Evolutionary conservation across 2,888 invertebrate genomes (phyloP).

Genomic region (Caenorhabditis sp.): DNA sequence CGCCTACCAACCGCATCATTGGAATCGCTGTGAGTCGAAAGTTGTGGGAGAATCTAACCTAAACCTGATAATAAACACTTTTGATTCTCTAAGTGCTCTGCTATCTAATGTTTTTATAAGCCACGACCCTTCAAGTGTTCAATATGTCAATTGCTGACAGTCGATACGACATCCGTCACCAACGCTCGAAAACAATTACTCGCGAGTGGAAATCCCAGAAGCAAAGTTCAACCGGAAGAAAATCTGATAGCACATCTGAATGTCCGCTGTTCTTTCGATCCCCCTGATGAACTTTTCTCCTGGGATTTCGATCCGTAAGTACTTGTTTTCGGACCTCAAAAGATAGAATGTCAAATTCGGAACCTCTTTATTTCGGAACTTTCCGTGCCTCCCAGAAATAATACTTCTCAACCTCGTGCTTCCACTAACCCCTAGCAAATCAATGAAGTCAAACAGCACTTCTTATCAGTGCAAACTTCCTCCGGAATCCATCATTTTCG

Average conservation of each 20-base stretch:
- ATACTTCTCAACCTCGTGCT: slow-evolving; percentile 19
- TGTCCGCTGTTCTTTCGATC: not conserved
- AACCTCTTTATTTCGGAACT: not conserved
- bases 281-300: not conserved
- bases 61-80: too few species aligned
- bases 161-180: not conserved
- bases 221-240: too few species aligned
- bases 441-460: not conserved
- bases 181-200: too few species aligned
- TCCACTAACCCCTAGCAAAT: not conserved
- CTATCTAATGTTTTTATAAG: not conserved
- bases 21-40: too few species aligned
- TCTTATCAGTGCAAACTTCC: slow-evolving; percentile 21
- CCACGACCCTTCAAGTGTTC: not conserved
- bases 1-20: too few species aligned
- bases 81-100: too few species aligned
- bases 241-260: too few species aligned
- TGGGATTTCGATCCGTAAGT: not conserved
- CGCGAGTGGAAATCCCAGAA: too few species aligned
- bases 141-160: not conserved
- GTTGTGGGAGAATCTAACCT: too few species aligned
- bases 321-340: not conserved
- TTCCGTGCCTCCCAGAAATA: not conserved
- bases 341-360: too few species aligned
- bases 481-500: not conserved